Evolutionary conservation across 2,113 vertebrate species (phyloP), one percentile per base, ranked within the genome.

Genomic region (Vulpes vulpes): DNA sequence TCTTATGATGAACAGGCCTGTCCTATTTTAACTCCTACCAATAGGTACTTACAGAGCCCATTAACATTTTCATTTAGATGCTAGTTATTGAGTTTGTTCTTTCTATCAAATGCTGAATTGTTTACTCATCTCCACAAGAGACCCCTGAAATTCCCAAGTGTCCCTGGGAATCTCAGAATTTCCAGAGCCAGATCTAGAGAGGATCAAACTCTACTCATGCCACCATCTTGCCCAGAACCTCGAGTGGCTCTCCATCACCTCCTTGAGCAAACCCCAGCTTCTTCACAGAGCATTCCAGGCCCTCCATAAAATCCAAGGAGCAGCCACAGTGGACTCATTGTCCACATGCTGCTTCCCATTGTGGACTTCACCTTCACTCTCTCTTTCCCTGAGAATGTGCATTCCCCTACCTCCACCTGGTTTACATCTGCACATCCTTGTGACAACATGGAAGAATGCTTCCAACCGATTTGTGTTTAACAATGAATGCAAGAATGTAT

Each of bases 391-490:
- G 57, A 57, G 43, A 92, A 76, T 4, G 19, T 14, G n/a, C 15
- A 0, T 22, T 57, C 32, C 4, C 55, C 71, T 38, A 23, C 55
- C 89, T 67, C 71, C 49, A 78, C 35, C 71, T 32, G n/a, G 0
- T 86, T 91, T 49, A 89, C 64, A 69, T 73, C 49, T 65, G 19
- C 86, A 71, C 51, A 9, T 71, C 79, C 78, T 65, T 62, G 35
- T 85, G 78, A 95, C 38, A 55, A 60, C 60, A n/a, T 51, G 60
- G 71, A 15, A 64, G 91, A 89, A 76, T 55, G 22, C 67, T 93
- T 74, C 78, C 35, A 69, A 86, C 35, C 74, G 83, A 80, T 95
- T 93, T 57, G 20, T 38, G 91, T 92, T 82, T 73, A 23, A 85
- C 65, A 85, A 57, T 8, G 5, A 92, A 82, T 69, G 17, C 25